These are phyloP conservation scores for Yponomeuta evonymella DNA, from an alignment of 2,888 invertebrate species.

Conservation along the genomic window DNA sequence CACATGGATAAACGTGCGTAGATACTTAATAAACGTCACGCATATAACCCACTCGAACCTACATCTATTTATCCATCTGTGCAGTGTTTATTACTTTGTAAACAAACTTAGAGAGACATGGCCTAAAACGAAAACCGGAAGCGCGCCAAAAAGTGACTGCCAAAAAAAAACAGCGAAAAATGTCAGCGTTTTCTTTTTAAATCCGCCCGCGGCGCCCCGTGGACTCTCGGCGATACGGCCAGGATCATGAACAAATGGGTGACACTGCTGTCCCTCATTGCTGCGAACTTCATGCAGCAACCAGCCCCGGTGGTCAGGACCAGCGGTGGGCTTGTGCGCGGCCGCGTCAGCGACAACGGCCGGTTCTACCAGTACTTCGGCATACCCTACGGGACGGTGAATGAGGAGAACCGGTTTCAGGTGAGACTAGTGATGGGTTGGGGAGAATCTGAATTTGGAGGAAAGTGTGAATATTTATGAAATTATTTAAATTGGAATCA, in stretches of 20 bases:
- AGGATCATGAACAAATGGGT: slow-evolving; percentile 43
- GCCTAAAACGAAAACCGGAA: background rate
- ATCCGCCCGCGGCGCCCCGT: background rate
- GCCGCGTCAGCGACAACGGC: slow-evolving; percentile 50
- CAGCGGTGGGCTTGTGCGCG: slow-evolving; percentile 47
- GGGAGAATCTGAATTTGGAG: no score
- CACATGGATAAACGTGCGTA: background rate
- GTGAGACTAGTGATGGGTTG: slow-evolving; percentile 28
- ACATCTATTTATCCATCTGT: background rate
- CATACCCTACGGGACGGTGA: slow-evolving; percentile 58
- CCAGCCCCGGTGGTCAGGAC: slow-evolving; percentile 53
- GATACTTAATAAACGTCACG: background rate
- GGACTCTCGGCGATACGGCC: background rate
- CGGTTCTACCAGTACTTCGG: slow-evolving; percentile 56
- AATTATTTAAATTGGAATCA: no score
- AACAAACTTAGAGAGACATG: background rate
- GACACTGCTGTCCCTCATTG: slow-evolving; percentile 48
- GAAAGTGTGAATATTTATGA: no score
- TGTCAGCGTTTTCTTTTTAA: slow-evolving; percentile 1
- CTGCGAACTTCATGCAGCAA: slow-evolving; percentile 49
- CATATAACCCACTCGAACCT: background rate
- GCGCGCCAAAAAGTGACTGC: background rate
- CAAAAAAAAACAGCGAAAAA: background rate
- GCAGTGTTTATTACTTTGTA: background rate
- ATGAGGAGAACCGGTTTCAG: slow-evolving; percentile 55